phyloP scores from a whole-genome alignment of 2,797 vertebrate species.

The Arctocebus calabarensis region DNA sequence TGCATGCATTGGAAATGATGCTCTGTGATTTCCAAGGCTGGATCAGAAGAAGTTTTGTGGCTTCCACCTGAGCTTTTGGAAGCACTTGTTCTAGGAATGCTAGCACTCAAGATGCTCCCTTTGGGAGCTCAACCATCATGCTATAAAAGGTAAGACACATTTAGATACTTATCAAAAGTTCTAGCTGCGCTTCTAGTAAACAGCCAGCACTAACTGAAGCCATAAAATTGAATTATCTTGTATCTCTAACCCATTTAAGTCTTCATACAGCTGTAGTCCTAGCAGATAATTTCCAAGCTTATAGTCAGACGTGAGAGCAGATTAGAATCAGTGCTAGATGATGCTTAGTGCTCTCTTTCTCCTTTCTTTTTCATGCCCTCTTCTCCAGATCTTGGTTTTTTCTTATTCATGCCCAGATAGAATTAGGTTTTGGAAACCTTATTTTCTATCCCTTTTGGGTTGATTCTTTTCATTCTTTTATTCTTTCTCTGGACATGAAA shows the following conservation, averaged over 20 bases:
- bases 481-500: slow-evolving; percentile 48
- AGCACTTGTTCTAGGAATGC: not conserved
- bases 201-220: not conserved
- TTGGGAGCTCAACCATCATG: not conserved
- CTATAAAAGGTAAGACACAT: not conserved
- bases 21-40: not conserved
- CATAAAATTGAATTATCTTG: not conserved
- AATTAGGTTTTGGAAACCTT: not conserved
- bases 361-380: not conserved
- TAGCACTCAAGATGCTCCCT: not conserved
- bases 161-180: not conserved
- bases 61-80: not conserved
- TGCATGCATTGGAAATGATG: not conserved
- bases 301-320: not conserved
- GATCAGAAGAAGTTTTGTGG: not conserved
- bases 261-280: not conserved
- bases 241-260: not conserved
- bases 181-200: not conserved
- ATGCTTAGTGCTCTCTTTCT: not conserved
- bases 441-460: slow-evolving; percentile 21
- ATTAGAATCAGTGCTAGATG: not conserved
- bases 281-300: not conserved
- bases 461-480: not conserved
- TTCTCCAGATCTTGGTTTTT: not conserved
- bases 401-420: not conserved